These are phyloP conservation scores for Corydoras maculifer DNA, from an alignment of 2,113 vertebrate species.

Conservation along the genomic window DNA sequence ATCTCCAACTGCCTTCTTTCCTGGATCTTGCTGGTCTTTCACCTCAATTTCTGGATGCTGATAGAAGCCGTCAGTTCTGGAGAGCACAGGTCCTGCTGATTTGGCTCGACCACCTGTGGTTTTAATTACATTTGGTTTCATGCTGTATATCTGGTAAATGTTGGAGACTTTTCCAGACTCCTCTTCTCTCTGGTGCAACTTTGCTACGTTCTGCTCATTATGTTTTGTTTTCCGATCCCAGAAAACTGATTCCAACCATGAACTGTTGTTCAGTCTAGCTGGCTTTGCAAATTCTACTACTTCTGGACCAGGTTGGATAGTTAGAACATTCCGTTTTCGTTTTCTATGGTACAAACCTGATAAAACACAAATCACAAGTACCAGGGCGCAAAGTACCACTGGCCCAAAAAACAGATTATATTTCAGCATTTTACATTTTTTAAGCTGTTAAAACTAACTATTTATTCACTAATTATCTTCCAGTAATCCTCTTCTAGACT, in stretches of 20 bases:
- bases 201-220: background rate
- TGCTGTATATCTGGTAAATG: slow-evolving; percentile 35
- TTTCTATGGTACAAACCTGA: slow-evolving; percentile 49
- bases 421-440: no score
- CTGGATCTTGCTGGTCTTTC: slow-evolving; percentile 7
- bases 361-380: slow-evolving; percentile 44
- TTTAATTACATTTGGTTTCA: background rate
- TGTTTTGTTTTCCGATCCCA: background rate
- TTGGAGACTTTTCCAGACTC: slow-evolving; percentile 24
- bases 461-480: no score
- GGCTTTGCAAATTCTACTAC: background rate
- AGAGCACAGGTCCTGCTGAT: slow-evolving; percentile 61
- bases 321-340: slow-evolving; percentile 45
- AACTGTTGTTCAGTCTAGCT: background rate
- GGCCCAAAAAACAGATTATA: slow-evolving; percentile 4
- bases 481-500: no score
- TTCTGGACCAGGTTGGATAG: slow-evolving; percentile 14
- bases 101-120: slow-evolving; percentile 39
- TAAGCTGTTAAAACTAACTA: no score
- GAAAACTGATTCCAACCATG: background rate
- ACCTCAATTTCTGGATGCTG: background rate
- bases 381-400: slow-evolving; percentile 54
- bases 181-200: background rate
- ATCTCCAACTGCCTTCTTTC: background rate
- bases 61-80: slow-evolving; percentile 31